Percentiles rank a stretch among this genome's conserved stretches.
phyloP scores from a whole-genome alignment of 1,140 invertebrate genomes.

The Helicoverpa zea region DNA sequence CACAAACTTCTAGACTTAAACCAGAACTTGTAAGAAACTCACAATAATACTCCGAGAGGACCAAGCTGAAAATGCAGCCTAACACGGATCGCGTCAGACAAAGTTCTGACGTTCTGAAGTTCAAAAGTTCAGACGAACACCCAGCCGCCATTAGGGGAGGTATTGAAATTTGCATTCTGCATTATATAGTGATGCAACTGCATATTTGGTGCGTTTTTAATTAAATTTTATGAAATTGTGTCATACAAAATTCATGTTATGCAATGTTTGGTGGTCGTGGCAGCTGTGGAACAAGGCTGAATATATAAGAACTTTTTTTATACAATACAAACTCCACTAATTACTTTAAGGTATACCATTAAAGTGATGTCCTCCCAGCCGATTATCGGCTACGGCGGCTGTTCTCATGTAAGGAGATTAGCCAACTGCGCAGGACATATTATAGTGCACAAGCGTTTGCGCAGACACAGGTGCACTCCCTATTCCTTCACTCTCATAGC shows the following conservation, averaged over 20 bases:
- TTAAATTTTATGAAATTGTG: background rate
- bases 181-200: background rate
- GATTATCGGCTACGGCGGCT: too few relatives aligned
- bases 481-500: too few relatives aligned
- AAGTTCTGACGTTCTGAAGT: slow-evolving; percentile 28
- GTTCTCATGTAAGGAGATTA: too few relatives aligned
- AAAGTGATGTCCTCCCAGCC: too few relatives aligned
- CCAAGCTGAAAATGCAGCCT: slow-evolving; percentile 7
- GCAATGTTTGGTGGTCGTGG: too few relatives aligned
- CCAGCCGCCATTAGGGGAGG: slow-evolving; percentile 27
- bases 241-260: too few relatives aligned
- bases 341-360: too few relatives aligned
- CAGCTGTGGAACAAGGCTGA: background rate
- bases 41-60: slow-evolving; percentile 16
- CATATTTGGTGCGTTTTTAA: slow-evolving; percentile 4
- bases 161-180: slow-evolving; percentile 34
- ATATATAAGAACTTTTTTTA: too few relatives aligned
- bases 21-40: background rate
- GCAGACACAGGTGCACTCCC: too few relatives aligned
- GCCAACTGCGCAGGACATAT: too few relatives aligned
- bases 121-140: slow-evolving; percentile 25
- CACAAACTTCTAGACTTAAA: slow-evolving; percentile 2
- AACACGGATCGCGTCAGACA: slow-evolving; percentile 10
- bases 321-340: too few relatives aligned
- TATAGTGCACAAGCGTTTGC: too few relatives aligned